Base-by-base conservation (phyloP, 2,888 invertebrate genomes). In the Temnothorax unifasciatus region DNA sequence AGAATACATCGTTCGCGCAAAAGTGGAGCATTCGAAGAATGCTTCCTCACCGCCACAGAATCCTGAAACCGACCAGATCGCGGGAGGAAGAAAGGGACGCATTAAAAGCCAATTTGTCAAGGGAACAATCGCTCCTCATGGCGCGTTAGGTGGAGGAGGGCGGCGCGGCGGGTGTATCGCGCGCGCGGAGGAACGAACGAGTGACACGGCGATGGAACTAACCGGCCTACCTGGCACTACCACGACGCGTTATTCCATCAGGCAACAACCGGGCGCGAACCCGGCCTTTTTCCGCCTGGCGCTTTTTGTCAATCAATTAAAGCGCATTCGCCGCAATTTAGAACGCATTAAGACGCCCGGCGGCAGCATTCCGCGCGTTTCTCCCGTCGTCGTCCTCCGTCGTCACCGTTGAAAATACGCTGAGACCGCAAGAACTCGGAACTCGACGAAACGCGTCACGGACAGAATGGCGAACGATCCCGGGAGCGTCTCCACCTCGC, bases 241-340 rank as follows among this genome's bases (percentile, higher is more conserved):
- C 38, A 29, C 64, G 74, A 25, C 41, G 25, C 34, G 74, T 66
- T 82, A 52, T 38, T 75, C 84, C 84, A 73, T 50, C 87, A 81
- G 76, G 83, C 85, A 82, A 68, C 47, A 47, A 73, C 82, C 59
- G 82, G 61, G 44, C 59, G 41, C 41, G 59, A 77, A 79, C 61
- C 44, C 82, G 59, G 52, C 71, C 76, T 89, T 90, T 91, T 92
- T 90, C 87, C 87, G 85, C 76, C 66, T 47, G 85, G 74, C 75
- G 82, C 82, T 92, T 92, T 92, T 91, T 88, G 89, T 91, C 92
- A 91, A 92, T 92, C 92, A 92, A 92, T 92, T 92, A 92, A 91
- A 90, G 82, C 84, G 87, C 91, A 87, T 86, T 76, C 85, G 88
- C 71, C 88, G 91, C 90, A 91, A 92, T 92, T 92, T 91, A 89